These are phyloP conservation scores for Nephrotoma flavescens DNA, from an alignment of 2,888 invertebrate genomes.

Conservation along the genomic window DNA sequence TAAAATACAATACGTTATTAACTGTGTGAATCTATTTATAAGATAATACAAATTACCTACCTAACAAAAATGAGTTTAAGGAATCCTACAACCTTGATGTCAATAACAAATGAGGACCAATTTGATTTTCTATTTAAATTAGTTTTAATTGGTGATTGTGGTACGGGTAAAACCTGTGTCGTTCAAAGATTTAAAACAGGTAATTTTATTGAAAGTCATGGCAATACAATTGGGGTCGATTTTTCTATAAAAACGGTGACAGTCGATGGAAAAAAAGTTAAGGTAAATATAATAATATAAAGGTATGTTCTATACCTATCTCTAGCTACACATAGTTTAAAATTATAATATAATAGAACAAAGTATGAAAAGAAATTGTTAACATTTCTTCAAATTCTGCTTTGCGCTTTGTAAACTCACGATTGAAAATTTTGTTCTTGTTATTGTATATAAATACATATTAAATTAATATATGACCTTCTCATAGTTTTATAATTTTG, in stretches of 20 bases:
- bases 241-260: slow-evolving; percentile 96
- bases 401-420: not conserved
- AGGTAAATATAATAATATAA: slow-evolving; percentile 41
- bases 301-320: not conserved
- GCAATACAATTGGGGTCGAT: slow-evolving; percentile 94
- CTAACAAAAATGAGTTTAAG: slow-evolving; percentile 46
- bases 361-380: not conserved
- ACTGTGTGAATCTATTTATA: not conserved
- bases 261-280: slow-evolving; percentile 87
- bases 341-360: not conserved
- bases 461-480: not conserved
- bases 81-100: slow-evolving; percentile 62
- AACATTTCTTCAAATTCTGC: not conserved
- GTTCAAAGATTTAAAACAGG: slow-evolving; percentile 93
- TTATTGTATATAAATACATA: not conserved
- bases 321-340: slow-evolving; percentile 11
- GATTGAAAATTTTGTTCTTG: not conserved
- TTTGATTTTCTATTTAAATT: slow-evolving; percentile 95
- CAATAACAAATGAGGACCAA: slow-evolving; percentile 53
- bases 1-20: not conserved
- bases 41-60: not conserved
- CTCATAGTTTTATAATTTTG: not conserved
- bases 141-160: slow-evolving; percentile 83
- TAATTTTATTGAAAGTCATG: slow-evolving; percentile 87
- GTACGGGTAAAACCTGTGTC: slow-evolving; percentile 86